Conservation (phyloP, 2,888 invertebrate species). For the Nomada hirtipes region DNA sequence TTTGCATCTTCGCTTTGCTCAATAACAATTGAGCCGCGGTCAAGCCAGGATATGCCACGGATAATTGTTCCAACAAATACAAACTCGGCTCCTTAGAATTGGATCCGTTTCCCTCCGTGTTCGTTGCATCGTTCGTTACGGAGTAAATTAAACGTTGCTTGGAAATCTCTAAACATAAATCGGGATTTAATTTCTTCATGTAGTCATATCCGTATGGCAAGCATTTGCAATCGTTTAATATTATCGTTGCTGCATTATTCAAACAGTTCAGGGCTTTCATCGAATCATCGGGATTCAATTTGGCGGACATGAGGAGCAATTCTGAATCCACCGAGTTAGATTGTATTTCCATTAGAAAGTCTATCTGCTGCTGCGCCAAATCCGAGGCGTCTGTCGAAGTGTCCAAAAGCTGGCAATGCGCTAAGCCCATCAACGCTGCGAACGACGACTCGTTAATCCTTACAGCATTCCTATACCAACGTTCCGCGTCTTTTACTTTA, state of each 20-base stretch:
- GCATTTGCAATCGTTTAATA: slow-evolving; percentile 84
- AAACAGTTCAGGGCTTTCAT: slow-evolving; percentile 87
- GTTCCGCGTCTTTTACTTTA: slow-evolving; percentile 91
- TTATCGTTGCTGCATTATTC: slow-evolving; percentile 87
- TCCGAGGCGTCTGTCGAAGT: slow-evolving; percentile 87
- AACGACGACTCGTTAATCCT: slow-evolving; percentile 94
- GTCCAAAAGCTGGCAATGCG: slow-evolving; percentile 92
- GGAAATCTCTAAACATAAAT: slow-evolving; percentile 92
- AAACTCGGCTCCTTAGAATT: slow-evolving; percentile 48
- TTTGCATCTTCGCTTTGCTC: slow-evolving; percentile 92
- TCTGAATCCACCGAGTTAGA: slow-evolving; percentile 89
- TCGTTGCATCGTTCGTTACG: slow-evolving; percentile 86
- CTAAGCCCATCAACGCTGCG: slow-evolving; percentile 91
- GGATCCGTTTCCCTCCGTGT: slow-evolving; percentile 2
- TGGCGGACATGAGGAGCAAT: slow-evolving; percentile 89
- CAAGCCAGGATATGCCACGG: slow-evolving; percentile 93
- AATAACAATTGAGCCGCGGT: slow-evolving; percentile 88
- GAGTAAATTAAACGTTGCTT: slow-evolving; percentile 91
- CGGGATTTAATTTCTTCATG: slow-evolving; percentile 92
- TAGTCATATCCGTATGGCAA: slow-evolving; percentile 91
- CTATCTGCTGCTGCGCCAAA: slow-evolving; percentile 93
- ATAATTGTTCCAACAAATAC: slow-evolving; percentile 87
- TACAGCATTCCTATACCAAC: slow-evolving; percentile 92
- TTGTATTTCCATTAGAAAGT: slow-evolving; percentile 93
- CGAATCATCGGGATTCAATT: slow-evolving; percentile 86